phyloP scores from a whole-genome alignment of 2,888 invertebrate species.

The Cheilosia scutellata region DNA sequence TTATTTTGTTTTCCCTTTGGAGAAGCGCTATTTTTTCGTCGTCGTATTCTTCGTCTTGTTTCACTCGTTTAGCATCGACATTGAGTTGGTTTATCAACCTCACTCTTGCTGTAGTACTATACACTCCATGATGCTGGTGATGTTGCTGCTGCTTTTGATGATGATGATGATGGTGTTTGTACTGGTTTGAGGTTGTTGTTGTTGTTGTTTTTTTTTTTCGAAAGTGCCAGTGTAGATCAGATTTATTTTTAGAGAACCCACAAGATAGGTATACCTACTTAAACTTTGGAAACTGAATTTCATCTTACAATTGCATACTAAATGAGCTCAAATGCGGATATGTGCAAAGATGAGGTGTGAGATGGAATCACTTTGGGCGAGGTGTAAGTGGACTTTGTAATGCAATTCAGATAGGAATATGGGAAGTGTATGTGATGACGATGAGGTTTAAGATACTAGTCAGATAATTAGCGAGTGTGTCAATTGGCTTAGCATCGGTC shows the following conservation, averaged over 20 bases:
- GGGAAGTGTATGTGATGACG: neutral
- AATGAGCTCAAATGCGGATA: slow-evolving; percentile 18
- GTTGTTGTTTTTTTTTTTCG: slow-evolving; percentile 28
- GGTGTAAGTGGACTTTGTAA: neutral
- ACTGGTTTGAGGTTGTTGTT: slow-evolving; percentile 31
- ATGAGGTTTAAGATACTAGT: no score
- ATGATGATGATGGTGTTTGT: slow-evolving; percentile 31
- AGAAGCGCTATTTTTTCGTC: slow-evolving; percentile 31
- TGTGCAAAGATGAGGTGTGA: slow-evolving; percentile 10
- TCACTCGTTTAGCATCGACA: slow-evolving; percentile 66
- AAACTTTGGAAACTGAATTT: slow-evolving; percentile 45
- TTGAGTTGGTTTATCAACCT: slow-evolving; percentile 76
- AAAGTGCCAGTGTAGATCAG: slow-evolving; percentile 50
- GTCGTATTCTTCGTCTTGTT: slow-evolving; percentile 39
- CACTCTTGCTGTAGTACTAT: slow-evolving; percentile 18
- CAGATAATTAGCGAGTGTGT: no score
- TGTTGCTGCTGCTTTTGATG: slow-evolving; percentile 13
- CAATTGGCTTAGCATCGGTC: no score
- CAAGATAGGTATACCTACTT: slow-evolving; percentile 4
- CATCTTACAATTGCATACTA: slow-evolving; percentile 29
- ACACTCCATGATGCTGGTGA: neutral
- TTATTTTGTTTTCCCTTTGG: slow-evolving; percentile 70
- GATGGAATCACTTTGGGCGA: slow-evolving; percentile 8
- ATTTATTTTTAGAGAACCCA: slow-evolving; percentile 51
- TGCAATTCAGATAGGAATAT: slow-evolving; percentile 11